Base-by-base conservation (phyloP, 2,888 invertebrate species). In the Eudasyphora cyanicolor region DNA sequence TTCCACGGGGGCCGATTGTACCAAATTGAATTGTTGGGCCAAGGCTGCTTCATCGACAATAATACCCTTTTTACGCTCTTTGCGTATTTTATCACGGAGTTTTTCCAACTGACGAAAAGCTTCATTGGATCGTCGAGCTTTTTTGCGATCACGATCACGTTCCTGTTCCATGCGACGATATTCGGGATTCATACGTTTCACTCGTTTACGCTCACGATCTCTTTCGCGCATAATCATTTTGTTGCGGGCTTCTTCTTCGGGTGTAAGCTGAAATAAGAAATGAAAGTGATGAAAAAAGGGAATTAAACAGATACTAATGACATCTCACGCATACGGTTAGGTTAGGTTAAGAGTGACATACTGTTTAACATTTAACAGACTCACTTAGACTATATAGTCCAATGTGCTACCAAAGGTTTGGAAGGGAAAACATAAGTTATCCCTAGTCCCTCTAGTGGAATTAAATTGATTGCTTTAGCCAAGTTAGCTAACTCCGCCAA, bases 171-270 rank as follows among this genome's bases (percentile, higher is more conserved):
- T 86, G 0, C 89, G 86, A 0, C 91, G 86, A 67, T 91, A 91
- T 32, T 91, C 91, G 35, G 91, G 91, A 84, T 91, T 91, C 86
- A 90, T 87, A 35, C 91, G 89, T 84, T 91, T 91, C 45, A 90
- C 87, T n/a, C 91, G 91, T 82, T 91, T 91, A 2, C 91, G 84
- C 67, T 91, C 91, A 4, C 91, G 91, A 85, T 91, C 91, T 24
- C 90, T 86, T 87, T 91, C 91, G 7, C 91, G 89, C 83, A 91
- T 90, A 82, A 90, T 87, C 87, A 90, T 90, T 85, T 91, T 91
- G 78, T 88, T 89, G 4, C 91, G 89, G 76, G 90, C 85, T 77
- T 90, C 90, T 87, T 91, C 90, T 86, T 91, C 91, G 79, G 91
- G 91, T 74, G 91, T 89, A 78, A 91, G 86, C 91, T 91, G 86